These are phyloP conservation scores for Dunckerocampus dactyliophorus DNA, from an alignment of 2,113 vertebrate species.

Conservation along the genomic window DNA sequence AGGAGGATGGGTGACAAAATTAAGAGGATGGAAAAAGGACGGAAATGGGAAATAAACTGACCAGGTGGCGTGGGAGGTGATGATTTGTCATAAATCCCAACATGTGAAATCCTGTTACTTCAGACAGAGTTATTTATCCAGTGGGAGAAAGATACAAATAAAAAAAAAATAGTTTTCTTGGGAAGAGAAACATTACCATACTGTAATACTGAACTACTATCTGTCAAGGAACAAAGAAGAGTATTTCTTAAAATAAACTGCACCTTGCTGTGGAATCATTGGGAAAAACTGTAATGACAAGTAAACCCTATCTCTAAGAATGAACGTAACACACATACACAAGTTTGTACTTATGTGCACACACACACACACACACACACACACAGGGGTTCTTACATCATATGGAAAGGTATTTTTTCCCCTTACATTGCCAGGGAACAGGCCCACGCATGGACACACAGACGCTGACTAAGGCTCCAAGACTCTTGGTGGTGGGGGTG, in stretches of 20 bases:
- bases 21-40: neutral
- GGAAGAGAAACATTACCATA: neutral
- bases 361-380: conserved; percentile 8
- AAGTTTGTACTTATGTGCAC: neutral
- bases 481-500: conserved; percentile 35
- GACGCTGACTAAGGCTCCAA: conserved; percentile 63
- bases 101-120: neutral
- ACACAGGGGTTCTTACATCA: conserved; percentile 71
- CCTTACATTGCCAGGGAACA: conserved; percentile 69
- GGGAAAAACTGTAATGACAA: conserved; percentile 51
- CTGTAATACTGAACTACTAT: conserved; percentile 4
- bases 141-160: neutral
- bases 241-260: conserved; percentile 58
- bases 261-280: conserved; percentile 54
- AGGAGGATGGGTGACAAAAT: neutral
- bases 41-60: neutral
- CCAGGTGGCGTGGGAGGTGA: neutral
- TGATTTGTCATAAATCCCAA: neutral
- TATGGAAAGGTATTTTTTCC: conserved; percentile 76
- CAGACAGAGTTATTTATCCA: neutral
- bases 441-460: conserved; percentile 72
- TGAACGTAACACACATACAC: conserved; percentile 35
- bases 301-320: conserved; percentile 48
- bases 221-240: conserved; percentile 53
- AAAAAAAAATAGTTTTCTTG: neutral